Percentiles rank a stretch among this genome's conserved stretches.
phyloP scores from a whole-genome alignment of 2,113 vertebrate species.

The Tenebrosternarchus preto region DNA sequence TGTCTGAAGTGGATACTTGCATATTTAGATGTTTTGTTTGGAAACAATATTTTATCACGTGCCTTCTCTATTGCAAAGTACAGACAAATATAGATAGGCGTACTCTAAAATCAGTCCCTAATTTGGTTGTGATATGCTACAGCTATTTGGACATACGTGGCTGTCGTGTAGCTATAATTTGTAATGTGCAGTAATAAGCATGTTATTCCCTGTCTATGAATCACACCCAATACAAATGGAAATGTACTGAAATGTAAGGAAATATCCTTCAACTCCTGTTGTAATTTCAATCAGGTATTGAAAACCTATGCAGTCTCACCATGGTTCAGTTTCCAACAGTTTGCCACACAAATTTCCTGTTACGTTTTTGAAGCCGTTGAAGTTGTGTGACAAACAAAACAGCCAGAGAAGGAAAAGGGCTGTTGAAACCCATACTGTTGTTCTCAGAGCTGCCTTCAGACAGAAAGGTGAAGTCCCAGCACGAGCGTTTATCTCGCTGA shows the following conservation, averaged over 20 bases:
- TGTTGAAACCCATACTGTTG: conserved; percentile 7
- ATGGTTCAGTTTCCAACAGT: not conserved
- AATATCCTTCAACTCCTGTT: not conserved
- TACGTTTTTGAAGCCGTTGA: conserved; percentile 6
- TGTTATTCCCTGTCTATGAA: not conserved
- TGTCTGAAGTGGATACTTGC: not conserved
- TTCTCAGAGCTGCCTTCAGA: not conserved
- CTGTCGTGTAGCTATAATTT: not conserved
- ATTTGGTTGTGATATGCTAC: not conserved
- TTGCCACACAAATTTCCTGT: conserved; percentile 34
- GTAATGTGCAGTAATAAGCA: not conserved
- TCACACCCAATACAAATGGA: not conserved
- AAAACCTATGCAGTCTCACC: not conserved
- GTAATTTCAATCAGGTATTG: too few relatives aligned
- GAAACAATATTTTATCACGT: not conserved
- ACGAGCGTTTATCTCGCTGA: not conserved
- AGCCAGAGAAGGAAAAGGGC: conserved; percentile 12
- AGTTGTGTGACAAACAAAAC: not conserved
- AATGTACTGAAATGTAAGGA: not conserved
- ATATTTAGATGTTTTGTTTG: conserved; percentile 9
- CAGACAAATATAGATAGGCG: not conserved
- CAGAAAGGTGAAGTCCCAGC: too few relatives aligned
- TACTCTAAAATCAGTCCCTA: not conserved
- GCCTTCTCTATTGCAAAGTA: not conserved
- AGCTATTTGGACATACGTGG: not conserved